These are phyloP conservation scores for Holothuria glaberrima DNA, from an alignment of 35 echinoderm and acorn worm genomes.

Conservation along the genomic window DNA sequence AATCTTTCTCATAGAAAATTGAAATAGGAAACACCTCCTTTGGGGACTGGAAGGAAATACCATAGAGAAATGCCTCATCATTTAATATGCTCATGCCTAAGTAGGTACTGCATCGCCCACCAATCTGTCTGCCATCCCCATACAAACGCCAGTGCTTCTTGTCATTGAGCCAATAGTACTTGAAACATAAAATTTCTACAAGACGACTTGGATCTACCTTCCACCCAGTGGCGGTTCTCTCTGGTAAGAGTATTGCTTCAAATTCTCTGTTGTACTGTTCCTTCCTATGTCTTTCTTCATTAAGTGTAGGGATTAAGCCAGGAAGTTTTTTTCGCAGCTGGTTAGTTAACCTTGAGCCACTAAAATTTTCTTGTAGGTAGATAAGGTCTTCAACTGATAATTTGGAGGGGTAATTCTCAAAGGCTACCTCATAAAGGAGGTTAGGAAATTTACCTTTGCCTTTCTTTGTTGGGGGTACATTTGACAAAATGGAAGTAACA, in stretches of 20 bases:
- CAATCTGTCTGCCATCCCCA: slow-evolving; percentile 47
- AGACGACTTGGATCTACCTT: slow-evolving; percentile 4
- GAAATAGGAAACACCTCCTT: slow-evolving; percentile 21
- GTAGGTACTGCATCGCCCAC: not conserved
- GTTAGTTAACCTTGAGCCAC: not conserved
- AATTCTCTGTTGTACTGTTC: too few species aligned
- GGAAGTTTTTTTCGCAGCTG: slow-evolving; percentile 23
- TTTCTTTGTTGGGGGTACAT: not conserved
- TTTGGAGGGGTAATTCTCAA: not conserved
- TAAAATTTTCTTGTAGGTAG: slow-evolving; percentile 39
- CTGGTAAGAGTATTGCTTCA: not conserved
- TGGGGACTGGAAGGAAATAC: not conserved
- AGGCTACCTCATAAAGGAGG: too few species aligned
- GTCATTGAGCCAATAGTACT: not conserved
- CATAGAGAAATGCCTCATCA: slow-evolving; percentile 3
- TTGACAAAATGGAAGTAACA: not conserved
- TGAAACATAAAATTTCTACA: not conserved
- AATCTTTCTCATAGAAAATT: slow-evolving; percentile 58
- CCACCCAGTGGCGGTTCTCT: slow-evolving; percentile 13
- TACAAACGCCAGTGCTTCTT: not conserved
- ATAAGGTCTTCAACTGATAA: slow-evolving; percentile 23
- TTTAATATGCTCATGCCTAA: not conserved
- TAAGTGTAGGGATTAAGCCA: not conserved
- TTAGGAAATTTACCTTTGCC: not conserved
- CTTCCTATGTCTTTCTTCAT: too few species aligned